phyloP scores from a whole-genome alignment of 2,113 vertebrate species.

The Seriola quinqueradiata region DNA sequence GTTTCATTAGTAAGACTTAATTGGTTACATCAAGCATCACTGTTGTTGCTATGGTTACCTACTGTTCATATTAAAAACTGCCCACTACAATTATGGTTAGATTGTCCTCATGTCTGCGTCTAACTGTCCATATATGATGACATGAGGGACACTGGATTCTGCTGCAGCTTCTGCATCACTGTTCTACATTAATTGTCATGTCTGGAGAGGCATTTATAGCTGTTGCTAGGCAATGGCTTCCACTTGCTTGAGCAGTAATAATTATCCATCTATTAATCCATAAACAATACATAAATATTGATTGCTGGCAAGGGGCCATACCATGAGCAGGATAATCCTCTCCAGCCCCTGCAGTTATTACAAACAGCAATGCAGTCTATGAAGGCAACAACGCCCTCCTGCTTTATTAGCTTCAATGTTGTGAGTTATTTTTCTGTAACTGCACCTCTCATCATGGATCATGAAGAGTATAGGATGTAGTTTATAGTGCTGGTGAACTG shows the following conservation, averaged over 20 bases:
- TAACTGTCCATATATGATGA: too few relatives aligned
- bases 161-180: too few relatives aligned
- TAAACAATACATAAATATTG: not conserved
- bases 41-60: too few relatives aligned
- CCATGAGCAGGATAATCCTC: not conserved
- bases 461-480: too few relatives aligned
- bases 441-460: not conserved
- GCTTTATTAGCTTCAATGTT: not conserved
- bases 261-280: not conserved
- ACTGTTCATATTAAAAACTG: too few relatives aligned
- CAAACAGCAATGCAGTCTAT: not conserved
- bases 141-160: too few relatives aligned
- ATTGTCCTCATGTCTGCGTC: too few relatives aligned
- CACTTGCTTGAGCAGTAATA: not conserved
- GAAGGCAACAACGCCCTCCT: not conserved
- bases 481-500: not conserved
- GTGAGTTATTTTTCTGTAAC: not conserved
- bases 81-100: too few relatives aligned
- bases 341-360: too few relatives aligned
- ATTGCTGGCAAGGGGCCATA: not conserved
- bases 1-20: too few relatives aligned
- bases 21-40: too few relatives aligned
- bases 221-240: not conserved
- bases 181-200: too few relatives aligned
- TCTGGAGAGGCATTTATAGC: not conserved